Evolutionary conservation across 2,888 invertebrate genomes (phyloP).

Genomic region (Itoplectis maculator): DNA sequence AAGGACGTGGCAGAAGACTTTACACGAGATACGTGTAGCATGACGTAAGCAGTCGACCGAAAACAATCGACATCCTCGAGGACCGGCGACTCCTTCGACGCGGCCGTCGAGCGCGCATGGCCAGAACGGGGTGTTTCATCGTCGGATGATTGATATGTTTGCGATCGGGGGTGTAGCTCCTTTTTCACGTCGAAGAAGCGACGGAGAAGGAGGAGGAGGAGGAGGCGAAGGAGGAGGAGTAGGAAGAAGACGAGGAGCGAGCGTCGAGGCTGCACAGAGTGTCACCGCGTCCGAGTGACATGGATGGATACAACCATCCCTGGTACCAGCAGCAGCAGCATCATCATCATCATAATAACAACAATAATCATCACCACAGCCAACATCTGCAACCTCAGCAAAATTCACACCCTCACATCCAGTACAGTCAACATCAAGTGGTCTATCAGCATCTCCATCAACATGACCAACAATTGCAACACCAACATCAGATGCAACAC

Average conservation of each 20-base stretch:
- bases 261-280: slow-evolving; percentile 34
- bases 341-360: slow-evolving; percentile 72
- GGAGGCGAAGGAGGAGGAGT: slow-evolving; percentile 3
- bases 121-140: slow-evolving; percentile 44
- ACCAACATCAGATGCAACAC: slow-evolving; percentile 66
- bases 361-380: slow-evolving; percentile 72
- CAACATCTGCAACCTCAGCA: slow-evolving; percentile 66
- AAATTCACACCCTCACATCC: slow-evolving; percentile 48
- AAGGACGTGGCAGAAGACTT: slow-evolving; percentile 19
- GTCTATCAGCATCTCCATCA: slow-evolving; percentile 58
- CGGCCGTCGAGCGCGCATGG: slow-evolving; percentile 7
- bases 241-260: slow-evolving; percentile 5
- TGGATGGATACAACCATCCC: slow-evolving; percentile 80
- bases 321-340: slow-evolving; percentile 79
- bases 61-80: slow-evolving; percentile 40
- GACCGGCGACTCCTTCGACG: slow-evolving; percentile 15
- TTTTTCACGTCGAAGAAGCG: slow-evolving; percentile 17
- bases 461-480: slow-evolving; percentile 66
- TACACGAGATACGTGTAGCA: slow-evolving; percentile 17
- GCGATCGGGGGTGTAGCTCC: slow-evolving; percentile 44
- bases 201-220: neutral
- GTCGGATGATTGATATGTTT: slow-evolving; percentile 65
- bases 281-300: slow-evolving; percentile 70
- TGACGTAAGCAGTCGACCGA: slow-evolving; percentile 34
- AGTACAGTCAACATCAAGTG: slow-evolving; percentile 47